These are phyloP conservation scores for Romanogobio albipinnatus DNA, from an alignment of 2,113 vertebrate genomes.

Conservation along the genomic window DNA sequence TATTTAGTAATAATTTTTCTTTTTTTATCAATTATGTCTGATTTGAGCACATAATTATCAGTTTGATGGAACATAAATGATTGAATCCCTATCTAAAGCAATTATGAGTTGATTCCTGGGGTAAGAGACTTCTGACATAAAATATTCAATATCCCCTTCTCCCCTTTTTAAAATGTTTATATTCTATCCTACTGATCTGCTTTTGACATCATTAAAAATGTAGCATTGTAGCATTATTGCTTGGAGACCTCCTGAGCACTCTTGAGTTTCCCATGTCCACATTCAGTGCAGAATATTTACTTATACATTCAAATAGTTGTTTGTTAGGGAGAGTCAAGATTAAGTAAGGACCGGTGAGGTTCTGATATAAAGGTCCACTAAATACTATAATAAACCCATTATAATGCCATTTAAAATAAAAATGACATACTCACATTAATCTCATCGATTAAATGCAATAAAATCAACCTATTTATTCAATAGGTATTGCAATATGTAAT, in stretches of 20 bases:
- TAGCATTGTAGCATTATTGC: neutral
- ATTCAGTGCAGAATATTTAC: neutral
- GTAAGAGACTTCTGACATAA: constrained; percentile 53
- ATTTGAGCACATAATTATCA: neutral
- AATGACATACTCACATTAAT: too few species aligned
- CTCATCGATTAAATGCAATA: too few species aligned
- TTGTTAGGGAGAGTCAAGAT: neutral
- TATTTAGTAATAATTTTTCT: neutral
- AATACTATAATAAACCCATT: too few species aligned
- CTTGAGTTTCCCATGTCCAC: neutral
- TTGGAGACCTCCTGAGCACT: neutral
- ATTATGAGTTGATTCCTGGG: constrained; percentile 56
- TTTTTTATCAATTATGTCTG: neutral
- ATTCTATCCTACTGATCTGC: constrained; percentile 7
- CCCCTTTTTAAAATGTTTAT: constrained; percentile 46
- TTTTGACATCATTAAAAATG: constrained; percentile 8
- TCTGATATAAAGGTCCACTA: too few species aligned
- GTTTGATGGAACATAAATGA: constrained; percentile 57
- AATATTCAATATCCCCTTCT: constrained; percentile 48
- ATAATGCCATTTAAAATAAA: too few species aligned
- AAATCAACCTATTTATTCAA: too few species aligned
- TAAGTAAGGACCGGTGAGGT: neutral
- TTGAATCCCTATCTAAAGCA: constrained; percentile 58
- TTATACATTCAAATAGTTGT: neutral
- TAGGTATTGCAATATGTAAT: too few species aligned